Conservation (phyloP, 2,888 invertebrate species). For the Capitulum mitella region DNA sequence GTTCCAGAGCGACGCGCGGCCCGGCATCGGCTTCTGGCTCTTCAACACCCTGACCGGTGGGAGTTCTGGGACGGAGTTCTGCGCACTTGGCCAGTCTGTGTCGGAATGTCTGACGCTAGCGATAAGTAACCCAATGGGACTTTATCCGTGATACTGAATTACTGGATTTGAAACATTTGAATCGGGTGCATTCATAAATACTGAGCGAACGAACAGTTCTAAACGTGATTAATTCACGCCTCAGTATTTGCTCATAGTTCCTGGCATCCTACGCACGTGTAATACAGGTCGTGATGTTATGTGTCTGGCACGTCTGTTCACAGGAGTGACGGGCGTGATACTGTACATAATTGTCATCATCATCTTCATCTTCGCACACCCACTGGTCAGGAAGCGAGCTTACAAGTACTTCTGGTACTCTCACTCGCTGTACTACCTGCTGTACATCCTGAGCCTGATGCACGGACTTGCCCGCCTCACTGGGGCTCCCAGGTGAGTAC, state of each 20-base stretch:
- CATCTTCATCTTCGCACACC: conserved; percentile 94
- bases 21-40: conserved; percentile 90
- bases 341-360: conserved; percentile 86
- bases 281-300: too few relatives aligned
- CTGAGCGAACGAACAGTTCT: too few relatives aligned
- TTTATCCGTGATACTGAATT: too few relatives aligned
- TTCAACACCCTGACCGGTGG: conserved; percentile 90
- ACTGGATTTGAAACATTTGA: too few relatives aligned
- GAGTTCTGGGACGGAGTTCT: too few relatives aligned
- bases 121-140: too few relatives aligned
- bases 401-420: conserved; percentile 94
- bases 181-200: conserved; percentile 31
- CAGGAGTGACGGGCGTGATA: conserved; percentile 77
- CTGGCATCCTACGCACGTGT: too few relatives aligned
- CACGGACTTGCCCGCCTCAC: conserved; percentile 87
- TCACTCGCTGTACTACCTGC: conserved; percentile 75
- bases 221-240: too few relatives aligned
- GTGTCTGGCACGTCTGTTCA: too few relatives aligned
- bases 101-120: too few relatives aligned
- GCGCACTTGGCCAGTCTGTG: too few relatives aligned
- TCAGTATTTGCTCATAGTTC: too few relatives aligned
- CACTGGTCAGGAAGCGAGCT: conserved; percentile 80
- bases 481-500: conserved; percentile 65
- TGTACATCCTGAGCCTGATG: conserved; percentile 77
- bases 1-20: conserved; percentile 87